Base-by-base conservation (phyloP, 2,797 vertebrate genomes). In the Chaunax sp. region DNA sequence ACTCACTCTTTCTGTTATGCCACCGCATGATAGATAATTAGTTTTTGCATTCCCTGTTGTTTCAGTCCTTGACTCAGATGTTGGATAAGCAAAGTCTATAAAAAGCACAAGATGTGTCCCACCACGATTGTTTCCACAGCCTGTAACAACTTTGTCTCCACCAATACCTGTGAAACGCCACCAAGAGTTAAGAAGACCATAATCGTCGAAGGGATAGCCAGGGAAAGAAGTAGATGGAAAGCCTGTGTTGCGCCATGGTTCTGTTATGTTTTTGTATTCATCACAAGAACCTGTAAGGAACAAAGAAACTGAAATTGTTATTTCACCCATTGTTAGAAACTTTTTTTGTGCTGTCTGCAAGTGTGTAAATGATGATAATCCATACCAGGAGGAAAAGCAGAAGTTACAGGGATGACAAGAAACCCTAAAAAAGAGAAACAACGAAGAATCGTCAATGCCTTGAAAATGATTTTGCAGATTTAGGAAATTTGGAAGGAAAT, bases 91-190 rank as follows among this genome's bases (percentile, higher is more conserved):
- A 44, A n/a, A n/a, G 47, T 57, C 7, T 12, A 85, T 5, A 45
- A 26, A 1, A 15, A 77, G 18, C 7, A 20, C 0, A 6, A 62
- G 4, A 0, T 0, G 0, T 9, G 60, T 38, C 11, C 85, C 84
- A 9, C 83, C 84, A 3, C 0, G 0, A 26, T 3, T 0, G 0
- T 0, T 0, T 14, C 0, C 0, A 35, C 82, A 87, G 5, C 0
- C 0, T 26, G 1, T 0, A 4, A 28, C 0, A 5, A 87, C 18
- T 68, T 40, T 61, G 64, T 90, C 83, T 35, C 89, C 89, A 23
- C 80, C 80, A 7, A 85, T 78, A 9, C 89, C 89, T 3, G 46
- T 67, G 69, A 88, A 87, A 45, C 87, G 83, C 38, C 60, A 53
- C 89, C 89, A 90, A 0, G 13, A 9, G 2, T 20, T 15, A 0